Conservation (phyloP, 2,888 invertebrate genomes). For the Nephrotoma appendiculata region DNA sequence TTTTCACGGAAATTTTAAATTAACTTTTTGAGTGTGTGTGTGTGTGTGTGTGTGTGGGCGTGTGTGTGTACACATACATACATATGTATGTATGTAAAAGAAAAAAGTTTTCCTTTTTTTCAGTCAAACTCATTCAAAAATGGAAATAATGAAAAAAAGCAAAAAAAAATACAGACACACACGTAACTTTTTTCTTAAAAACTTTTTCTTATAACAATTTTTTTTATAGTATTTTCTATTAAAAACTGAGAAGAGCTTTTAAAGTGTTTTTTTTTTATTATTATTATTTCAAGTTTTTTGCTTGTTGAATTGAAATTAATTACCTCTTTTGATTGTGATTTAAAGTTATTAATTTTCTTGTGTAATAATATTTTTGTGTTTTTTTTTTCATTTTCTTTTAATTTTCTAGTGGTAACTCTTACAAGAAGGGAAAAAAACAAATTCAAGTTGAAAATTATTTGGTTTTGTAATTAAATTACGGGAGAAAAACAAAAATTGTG, state of each 20-base stretch:
- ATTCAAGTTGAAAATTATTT: neutral
- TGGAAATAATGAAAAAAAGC: neutral
- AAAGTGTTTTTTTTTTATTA: neutral
- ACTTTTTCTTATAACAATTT: neutral
- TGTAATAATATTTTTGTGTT: neutral
- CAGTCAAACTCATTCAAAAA: neutral
- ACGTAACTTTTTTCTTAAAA: neutral
- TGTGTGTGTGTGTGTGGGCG: neutral
- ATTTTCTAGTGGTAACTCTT: neutral
- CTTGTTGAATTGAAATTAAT: neutral
- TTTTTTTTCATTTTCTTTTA: neutral
- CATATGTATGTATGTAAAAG: neutral
- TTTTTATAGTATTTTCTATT: neutral
- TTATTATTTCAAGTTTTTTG: neutral
- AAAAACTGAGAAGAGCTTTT: neutral
- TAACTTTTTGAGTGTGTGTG: neutral
- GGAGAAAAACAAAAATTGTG: neutral
- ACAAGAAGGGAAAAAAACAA: neutral
- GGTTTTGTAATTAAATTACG: neutral
- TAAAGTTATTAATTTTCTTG: neutral
- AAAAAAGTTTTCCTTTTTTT: neutral
- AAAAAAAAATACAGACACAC: neutral
- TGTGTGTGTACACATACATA: neutral
- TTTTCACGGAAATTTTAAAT: constrained; percentile 1
- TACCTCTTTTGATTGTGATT: neutral